Percentiles rank a stretch among this genome's conserved stretches.
Conservation (phyloP, 1,140 invertebrate species). For the Amphibalanus amphitrite region DNA sequence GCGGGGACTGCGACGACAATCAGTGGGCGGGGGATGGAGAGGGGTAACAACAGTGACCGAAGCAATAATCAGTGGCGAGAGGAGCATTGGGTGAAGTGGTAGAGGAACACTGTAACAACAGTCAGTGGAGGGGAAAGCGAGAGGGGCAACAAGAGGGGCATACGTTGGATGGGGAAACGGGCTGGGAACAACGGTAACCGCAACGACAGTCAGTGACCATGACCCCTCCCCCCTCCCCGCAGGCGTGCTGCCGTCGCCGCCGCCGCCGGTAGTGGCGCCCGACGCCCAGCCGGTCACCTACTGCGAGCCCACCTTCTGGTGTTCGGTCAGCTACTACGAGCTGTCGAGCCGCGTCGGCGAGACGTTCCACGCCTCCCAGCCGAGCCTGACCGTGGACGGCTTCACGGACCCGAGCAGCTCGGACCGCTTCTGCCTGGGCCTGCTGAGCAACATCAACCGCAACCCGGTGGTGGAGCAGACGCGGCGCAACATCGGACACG, state of each 20-base stretch:
- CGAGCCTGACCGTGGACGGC: constrained; percentile 91
- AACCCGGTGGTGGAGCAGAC: constrained; percentile 89
- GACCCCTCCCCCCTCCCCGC: no score
- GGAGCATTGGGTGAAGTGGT: no score
- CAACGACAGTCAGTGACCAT: no score
- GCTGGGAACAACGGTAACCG: no score
- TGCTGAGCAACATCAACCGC: constrained; percentile 91
- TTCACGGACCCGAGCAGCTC: constrained; percentile 90
- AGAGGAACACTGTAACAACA: no score
- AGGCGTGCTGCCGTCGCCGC: neutral
- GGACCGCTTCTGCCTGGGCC: constrained; percentile 88
- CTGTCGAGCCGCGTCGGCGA: constrained; percentile 89
- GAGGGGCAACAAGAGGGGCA: no score
- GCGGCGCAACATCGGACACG: constrained; percentile 89
- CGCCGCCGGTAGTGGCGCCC: neutral
- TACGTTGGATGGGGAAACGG: no score
- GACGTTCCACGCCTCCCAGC: constrained; percentile 92
- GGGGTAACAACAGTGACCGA: no score
- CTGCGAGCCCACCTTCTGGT: constrained; percentile 95
- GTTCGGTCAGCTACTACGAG: constrained; percentile 95
- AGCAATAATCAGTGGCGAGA: no score
- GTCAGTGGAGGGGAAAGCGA: no score
- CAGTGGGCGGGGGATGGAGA: no score
- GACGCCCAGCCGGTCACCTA: constrained; percentile 73
- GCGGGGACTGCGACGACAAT: constrained; percentile 41